These are phyloP conservation scores for Lophura nycthemera DNA, from an alignment of 2,113 vertebrate genomes.

Conservation along the genomic window DNA sequence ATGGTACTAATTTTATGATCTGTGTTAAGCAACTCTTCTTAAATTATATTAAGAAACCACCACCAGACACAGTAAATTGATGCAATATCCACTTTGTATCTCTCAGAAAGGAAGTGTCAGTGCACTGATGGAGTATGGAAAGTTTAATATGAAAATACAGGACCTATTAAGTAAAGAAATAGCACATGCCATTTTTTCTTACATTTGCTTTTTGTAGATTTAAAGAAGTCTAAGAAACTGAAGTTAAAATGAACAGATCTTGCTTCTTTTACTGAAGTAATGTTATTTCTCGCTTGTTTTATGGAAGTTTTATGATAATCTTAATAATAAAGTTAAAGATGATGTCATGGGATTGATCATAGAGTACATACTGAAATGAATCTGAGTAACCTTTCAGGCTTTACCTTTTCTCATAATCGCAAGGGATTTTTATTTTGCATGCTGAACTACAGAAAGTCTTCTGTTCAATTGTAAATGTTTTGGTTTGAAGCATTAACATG, in stretches of 20 bases:
- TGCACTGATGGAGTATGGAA: neutral
- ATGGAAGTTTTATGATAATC: neutral
- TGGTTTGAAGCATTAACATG: neutral
- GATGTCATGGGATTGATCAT: neutral
- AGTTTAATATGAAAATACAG: neutral
- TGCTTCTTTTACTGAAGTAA: constrained; percentile 21
- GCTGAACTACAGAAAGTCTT: neutral
- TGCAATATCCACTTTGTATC: neutral
- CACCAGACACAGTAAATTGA: neutral
- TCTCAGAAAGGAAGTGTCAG: neutral
- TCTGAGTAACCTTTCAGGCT: neutral
- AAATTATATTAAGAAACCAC: constrained; percentile 2
- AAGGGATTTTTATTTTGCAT: neutral
- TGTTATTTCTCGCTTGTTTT: neutral
- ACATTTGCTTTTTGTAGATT: neutral
- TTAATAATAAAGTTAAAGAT: constrained; percentile 8
- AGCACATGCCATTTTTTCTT: neutral
- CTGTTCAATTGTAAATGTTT: neutral
- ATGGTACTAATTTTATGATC: constrained; percentile 9
- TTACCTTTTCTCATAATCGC: neutral
- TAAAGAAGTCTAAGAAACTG: neutral
- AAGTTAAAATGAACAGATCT: neutral
- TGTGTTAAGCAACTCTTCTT: neutral
- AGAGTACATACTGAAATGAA: neutral
- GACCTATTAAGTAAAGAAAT: constrained; percentile 10